Evolutionary conservation across 2,797 vertebrate species (phyloP).

Genomic region (Erithacus rubecula): DNA sequence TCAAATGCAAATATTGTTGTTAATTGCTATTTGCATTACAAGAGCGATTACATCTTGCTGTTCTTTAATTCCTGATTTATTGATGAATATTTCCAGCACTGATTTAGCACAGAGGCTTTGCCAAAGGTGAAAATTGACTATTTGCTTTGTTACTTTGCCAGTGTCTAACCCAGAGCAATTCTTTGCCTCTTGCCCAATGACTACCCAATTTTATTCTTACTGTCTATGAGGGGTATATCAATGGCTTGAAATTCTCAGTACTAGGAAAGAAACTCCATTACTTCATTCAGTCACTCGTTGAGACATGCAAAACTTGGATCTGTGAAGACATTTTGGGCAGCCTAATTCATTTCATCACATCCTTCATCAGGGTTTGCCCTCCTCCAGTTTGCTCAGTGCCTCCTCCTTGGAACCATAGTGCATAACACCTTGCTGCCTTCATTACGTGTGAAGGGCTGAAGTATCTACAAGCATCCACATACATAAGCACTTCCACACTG

Average conservation of each 20-base stretch:
- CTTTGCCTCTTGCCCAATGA: background rate
- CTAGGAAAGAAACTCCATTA: background rate
- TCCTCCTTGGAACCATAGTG: background rate
- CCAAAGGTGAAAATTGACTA: conserved; percentile 20
- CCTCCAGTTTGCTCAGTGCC: background rate
- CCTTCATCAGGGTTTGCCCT: accelerated
- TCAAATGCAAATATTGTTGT: conserved; percentile 42
- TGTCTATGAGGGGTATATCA: background rate
- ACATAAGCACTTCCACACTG: background rate
- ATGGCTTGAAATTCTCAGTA: background rate
- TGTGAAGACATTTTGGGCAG: background rate
- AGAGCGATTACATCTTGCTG: background rate
- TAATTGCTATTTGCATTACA: conserved; percentile 54
- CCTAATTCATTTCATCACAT: background rate
- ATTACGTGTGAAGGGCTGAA: background rate
- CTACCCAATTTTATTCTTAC: background rate
- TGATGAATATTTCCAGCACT: conserved; percentile 31
- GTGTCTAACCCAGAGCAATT: background rate
- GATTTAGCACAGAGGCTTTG: conserved; percentile 4
- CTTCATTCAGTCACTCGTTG: background rate
- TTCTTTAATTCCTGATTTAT: conserved; percentile 51
- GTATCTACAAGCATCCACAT: background rate
- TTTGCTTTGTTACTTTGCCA: conserved; percentile 16
- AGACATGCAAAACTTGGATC: background rate
- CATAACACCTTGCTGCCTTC: background rate